phyloP scores from a whole-genome alignment of 2,113 vertebrate genomes.

The Stegastes partitus region DNA sequence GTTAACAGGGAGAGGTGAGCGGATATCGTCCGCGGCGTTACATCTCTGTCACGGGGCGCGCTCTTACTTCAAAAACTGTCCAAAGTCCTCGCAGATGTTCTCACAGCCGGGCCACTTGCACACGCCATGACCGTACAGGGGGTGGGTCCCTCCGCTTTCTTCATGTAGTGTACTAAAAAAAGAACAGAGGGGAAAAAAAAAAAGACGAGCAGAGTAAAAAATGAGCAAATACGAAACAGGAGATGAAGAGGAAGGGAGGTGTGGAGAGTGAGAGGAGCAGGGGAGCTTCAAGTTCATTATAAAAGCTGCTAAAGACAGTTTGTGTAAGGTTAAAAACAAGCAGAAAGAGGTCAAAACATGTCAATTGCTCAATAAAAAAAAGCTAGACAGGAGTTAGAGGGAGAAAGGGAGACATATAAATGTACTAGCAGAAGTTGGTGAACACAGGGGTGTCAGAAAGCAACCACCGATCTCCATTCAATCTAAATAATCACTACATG shows the following conservation, averaged over 20 bases:
- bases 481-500: not conserved
- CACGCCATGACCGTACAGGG: conserved; percentile 98
- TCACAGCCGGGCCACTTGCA: conserved; percentile 99
- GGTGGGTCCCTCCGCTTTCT: conserved; percentile 95
- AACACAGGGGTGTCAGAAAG: not conserved
- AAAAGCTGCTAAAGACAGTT: no score
- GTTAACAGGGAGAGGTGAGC: conserved; percentile 5
- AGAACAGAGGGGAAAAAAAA: not conserved
- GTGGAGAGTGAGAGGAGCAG: no score
- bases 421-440: not conserved
- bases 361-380: conserved; percentile 72
- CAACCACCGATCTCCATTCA: not conserved
- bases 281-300: not conserved
- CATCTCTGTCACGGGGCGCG: not conserved
- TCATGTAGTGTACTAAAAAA: conserved; percentile 93
- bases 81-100: conserved; percentile 99
- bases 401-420: not conserved
- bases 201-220: not conserved
- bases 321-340: no score
- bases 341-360: conserved; percentile 85
- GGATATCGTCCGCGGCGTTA: not conserved
- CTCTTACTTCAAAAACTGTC: conserved; percentile 99
- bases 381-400: not conserved
- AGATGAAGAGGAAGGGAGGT: no score
- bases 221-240: conserved; percentile 8